These are phyloP conservation scores for Synanceia verrucosa DNA, from an alignment of 2,797 vertebrate genomes.

Conservation along the genomic window DNA sequence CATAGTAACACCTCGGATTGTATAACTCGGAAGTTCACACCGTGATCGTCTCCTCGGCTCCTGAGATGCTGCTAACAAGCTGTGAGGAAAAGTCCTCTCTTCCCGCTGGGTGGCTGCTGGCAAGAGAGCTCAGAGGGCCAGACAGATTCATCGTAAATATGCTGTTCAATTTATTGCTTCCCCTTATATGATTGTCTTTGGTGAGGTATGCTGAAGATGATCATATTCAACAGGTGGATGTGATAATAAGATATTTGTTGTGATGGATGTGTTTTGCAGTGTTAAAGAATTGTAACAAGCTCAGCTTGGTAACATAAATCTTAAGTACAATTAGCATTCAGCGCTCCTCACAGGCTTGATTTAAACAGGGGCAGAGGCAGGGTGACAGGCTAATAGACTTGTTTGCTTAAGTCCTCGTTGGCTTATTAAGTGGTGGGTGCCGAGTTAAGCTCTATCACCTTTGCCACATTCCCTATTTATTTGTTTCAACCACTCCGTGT, in stretches of 20 bases:
- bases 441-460: slow-evolving; percentile 29
- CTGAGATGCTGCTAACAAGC: not conserved
- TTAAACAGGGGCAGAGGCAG: slow-evolving; percentile 51
- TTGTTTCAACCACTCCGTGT: not conserved
- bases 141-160: not conserved
- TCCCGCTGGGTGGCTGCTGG: slow-evolving; percentile 41
- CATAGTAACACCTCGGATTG: slow-evolving; percentile 11
- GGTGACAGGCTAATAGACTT: slow-evolving; percentile 62
- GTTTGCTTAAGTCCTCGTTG: slow-evolving; percentile 59
- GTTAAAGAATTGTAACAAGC: not conserved
- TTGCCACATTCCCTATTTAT: not conserved
- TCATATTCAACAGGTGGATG: not conserved
- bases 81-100: slow-evolving; percentile 40
- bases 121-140: no score
- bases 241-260: not conserved
- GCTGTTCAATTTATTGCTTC: slow-evolving; percentile 2
- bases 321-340: slow-evolving; percentile 52
- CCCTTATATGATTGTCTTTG: not conserved
- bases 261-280: not conserved
- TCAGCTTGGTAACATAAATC: slow-evolving; percentile 12
- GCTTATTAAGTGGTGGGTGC: slow-evolving; percentile 43
- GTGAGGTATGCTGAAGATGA: not conserved
- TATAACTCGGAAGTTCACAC: not conserved
- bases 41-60: slow-evolving; percentile 7
- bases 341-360: slow-evolving; percentile 27